These are phyloP conservation scores for Elachura formosa DNA, from an alignment of 2,113 vertebrate genomes.

Conservation along the genomic window DNA sequence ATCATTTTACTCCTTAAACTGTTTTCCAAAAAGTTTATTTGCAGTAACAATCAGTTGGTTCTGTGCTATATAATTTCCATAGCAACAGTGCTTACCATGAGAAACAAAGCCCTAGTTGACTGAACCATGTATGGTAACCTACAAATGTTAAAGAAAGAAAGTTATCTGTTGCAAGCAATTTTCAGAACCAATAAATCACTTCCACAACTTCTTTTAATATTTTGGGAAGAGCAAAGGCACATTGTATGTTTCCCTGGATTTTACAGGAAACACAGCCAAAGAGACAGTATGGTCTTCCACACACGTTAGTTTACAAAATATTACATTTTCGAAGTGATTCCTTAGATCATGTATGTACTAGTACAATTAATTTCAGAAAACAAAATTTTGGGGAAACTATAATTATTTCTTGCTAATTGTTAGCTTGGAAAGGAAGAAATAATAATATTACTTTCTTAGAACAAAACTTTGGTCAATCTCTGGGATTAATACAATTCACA, in stretches of 20 bases:
- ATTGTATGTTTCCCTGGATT: neutral
- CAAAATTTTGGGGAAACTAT: neutral
- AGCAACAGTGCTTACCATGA: conserved; percentile 8
- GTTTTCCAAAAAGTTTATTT: neutral
- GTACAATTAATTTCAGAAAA: neutral
- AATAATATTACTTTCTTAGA: neutral
- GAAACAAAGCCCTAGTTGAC: neutral
- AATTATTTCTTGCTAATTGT: neutral
- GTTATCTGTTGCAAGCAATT: neutral
- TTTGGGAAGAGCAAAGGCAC: neutral
- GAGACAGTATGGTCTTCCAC: neutral
- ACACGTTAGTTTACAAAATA: neutral
- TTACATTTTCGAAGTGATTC: neutral
- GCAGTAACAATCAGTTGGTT: neutral
- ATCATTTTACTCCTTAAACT: neutral
- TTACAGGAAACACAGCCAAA: neutral
- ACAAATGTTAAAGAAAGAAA: neutral
- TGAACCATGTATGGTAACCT: neutral
- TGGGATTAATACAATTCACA: neutral
- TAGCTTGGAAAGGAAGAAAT: neutral
- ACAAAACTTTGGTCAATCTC: neutral
- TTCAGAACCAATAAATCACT: neutral
- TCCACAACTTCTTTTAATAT: neutral
- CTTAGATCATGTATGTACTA: neutral
- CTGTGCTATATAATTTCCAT: conserved; percentile 28